These are phyloP conservation scores for Heteropelma amictum DNA, from an alignment of 2,888 invertebrate genomes.

Conservation along the genomic window DNA sequence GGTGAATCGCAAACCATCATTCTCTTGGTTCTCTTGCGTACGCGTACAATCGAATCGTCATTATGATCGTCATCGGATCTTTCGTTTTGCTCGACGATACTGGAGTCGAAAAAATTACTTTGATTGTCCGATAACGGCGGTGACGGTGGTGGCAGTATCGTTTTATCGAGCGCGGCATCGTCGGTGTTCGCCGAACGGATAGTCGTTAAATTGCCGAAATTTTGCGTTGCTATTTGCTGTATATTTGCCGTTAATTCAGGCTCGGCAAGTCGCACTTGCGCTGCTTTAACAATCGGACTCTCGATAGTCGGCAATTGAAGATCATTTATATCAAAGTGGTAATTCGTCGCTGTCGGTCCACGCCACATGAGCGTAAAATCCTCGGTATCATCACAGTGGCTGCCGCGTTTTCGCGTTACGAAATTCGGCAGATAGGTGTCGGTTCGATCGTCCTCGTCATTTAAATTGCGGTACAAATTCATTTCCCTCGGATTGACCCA, in stretches of 20 bases:
- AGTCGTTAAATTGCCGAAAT: not conserved
- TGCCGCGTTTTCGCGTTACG: slow-evolving; percentile 62
- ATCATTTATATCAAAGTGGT: slow-evolving; percentile 66
- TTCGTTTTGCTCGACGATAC: slow-evolving; percentile 16
- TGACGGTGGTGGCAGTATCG: not conserved
- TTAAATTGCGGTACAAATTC: not conserved
- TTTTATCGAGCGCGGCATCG: not conserved
- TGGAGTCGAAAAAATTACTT: not conserved
- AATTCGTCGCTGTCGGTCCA: slow-evolving; percentile 8
- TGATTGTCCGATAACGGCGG: slow-evolving; percentile 10
- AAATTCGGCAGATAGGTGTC: slow-evolving; percentile 52
- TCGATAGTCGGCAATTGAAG: slow-evolving; percentile 66
- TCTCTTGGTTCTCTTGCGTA: slow-evolving; percentile 10
- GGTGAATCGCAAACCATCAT: not conserved
- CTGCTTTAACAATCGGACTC: slow-evolving; percentile 48
- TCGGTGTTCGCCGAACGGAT: not conserved
- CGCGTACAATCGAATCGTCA: not conserved
- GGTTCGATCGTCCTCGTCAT: slow-evolving; percentile 20
- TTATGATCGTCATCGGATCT: slow-evolving; percentile 8
- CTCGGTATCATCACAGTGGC: slow-evolving; percentile 62
- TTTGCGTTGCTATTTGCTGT: slow-evolving; percentile 24
- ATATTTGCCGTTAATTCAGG: slow-evolving; percentile 65
- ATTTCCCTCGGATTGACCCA: not conserved
- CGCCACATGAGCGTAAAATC: slow-evolving; percentile 70
- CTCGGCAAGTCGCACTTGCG: slow-evolving; percentile 48